These are phyloP conservation scores for Troides aeacus DNA, from an alignment of 2,888 invertebrate species.

Conservation along the genomic window DNA sequence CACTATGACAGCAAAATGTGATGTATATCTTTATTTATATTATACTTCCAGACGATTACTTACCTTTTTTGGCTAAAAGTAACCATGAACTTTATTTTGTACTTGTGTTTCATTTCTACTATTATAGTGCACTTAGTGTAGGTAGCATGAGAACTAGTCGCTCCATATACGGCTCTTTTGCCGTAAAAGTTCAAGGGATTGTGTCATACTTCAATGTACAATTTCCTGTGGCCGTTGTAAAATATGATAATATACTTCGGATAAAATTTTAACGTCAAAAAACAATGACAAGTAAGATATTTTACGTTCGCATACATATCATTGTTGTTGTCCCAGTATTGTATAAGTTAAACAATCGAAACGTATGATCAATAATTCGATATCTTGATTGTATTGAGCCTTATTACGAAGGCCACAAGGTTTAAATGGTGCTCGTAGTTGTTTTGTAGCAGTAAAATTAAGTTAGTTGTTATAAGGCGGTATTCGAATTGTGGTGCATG, in stretches of 20 bases:
- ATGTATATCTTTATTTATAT: too few relatives aligned
- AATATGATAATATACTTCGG: constrained; percentile 44
- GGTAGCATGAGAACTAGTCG: neutral
- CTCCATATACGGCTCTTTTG: neutral
- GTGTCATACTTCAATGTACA: neutral
- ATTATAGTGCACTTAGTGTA: too few relatives aligned
- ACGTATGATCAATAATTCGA: constrained; percentile 18
- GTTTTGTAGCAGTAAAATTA: constrained; percentile 30
- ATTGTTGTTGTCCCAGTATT: constrained; percentile 69
- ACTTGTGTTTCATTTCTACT: too few relatives aligned
- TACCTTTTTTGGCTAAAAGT: too few relatives aligned
- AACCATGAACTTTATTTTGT: too few relatives aligned
- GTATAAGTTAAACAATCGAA: constrained; percentile 41
- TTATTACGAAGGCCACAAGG: constrained; percentile 35
- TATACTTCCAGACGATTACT: too few relatives aligned
- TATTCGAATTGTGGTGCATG: constrained; percentile 68
- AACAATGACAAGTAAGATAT: constrained; percentile 67
- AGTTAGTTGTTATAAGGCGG: constrained; percentile 52
- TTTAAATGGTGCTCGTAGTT: constrained; percentile 32
- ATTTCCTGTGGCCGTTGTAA: neutral
- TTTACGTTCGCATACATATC: constrained; percentile 75
- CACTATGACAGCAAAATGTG: too few relatives aligned
- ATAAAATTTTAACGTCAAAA: constrained; percentile 63
- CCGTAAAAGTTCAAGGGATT: neutral
- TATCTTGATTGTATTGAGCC: constrained; percentile 31